These are phyloP conservation scores for Capitulum mitella DNA, from an alignment of 2,888 invertebrate genomes.

Conservation along the genomic window DNA sequence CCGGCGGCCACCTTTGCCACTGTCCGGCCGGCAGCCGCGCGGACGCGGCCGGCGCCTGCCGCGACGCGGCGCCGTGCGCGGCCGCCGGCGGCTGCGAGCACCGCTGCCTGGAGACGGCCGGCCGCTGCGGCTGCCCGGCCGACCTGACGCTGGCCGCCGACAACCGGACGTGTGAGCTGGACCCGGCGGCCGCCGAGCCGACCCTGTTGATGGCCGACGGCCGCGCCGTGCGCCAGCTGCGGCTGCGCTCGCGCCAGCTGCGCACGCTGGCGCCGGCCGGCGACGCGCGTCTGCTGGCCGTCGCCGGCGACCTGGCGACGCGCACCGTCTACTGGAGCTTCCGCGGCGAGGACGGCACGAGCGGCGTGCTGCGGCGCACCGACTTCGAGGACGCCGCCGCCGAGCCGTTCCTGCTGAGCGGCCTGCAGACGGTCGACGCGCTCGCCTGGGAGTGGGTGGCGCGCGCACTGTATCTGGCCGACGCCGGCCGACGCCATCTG, in stretches of 20 bases:
- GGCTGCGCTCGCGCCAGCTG: background rate
- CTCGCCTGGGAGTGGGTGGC: constrained; percentile 26
- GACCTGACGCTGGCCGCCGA: background rate
- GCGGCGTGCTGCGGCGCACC: background rate
- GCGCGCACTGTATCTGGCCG: constrained; percentile 8
- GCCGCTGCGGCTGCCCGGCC: background rate
- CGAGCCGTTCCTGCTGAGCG: background rate
- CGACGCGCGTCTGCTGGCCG: background rate
- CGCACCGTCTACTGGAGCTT: constrained; percentile 14
- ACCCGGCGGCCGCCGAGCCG: background rate
- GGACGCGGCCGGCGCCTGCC: background rate
- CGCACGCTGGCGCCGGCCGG: background rate
- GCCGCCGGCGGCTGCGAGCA: constrained; percentile 6
- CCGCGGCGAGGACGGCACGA: too few species aligned
- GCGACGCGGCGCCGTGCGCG: background rate
- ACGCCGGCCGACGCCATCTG: background rate
- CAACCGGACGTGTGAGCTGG: background rate
- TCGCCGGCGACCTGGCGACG: background rate
- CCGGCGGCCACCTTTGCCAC: background rate
- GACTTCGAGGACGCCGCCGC: background rate
- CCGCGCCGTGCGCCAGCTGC: background rate
- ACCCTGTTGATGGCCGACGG: background rate
- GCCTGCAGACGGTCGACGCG: background rate
- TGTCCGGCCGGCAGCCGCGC: background rate
- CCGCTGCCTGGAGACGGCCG: background rate